Percentiles rank a stretch among this genome's conserved stretches.
Evolutionary conservation across 2,888 invertebrate species (phyloP).

Genomic region (Lydus trimaculatus): DNA sequence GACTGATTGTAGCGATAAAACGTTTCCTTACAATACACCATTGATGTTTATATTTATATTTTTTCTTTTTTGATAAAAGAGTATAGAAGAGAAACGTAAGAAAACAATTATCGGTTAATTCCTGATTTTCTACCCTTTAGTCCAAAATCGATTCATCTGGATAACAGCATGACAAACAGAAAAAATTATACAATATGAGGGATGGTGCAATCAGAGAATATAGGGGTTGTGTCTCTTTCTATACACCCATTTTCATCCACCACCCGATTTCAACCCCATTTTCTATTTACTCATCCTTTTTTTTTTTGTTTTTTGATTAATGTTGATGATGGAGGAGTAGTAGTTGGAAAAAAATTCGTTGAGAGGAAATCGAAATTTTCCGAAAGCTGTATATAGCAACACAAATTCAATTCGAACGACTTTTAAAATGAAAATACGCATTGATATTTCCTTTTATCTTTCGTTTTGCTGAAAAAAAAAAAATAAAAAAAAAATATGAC

Average conservation of each 20-base stretch:
- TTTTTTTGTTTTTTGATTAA: too few species aligned
- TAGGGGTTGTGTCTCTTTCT: neutral
- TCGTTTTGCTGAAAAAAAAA: conserved; percentile 19
- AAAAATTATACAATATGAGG: neutral
- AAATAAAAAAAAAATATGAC: conserved; percentile 7
- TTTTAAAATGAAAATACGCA: too few species aligned
- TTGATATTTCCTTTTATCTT: conserved; percentile 44
- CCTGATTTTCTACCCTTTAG: neutral
- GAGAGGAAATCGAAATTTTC: conserved; percentile 53
- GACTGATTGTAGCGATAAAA: neutral
- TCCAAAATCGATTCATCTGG: neutral
- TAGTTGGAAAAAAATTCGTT: neutral
- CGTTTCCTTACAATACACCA: neutral
- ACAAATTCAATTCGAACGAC: too few species aligned
- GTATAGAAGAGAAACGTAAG: too few species aligned
- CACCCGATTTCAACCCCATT: neutral
- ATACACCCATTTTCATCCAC: neutral
- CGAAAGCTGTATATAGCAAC: too few species aligned
- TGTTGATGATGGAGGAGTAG: neutral
- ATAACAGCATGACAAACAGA: neutral
- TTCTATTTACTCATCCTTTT: too few species aligned
- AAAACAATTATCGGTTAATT: too few species aligned
- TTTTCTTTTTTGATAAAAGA: too few species aligned
- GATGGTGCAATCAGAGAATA: neutral
- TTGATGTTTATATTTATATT: conserved; percentile 11